A percentile compares a stretch with the other conserved stretches of the same genome.
Evolutionary conservation across 2,113 vertebrate genomes (phyloP).

Genomic region (Alces alces): DNA sequence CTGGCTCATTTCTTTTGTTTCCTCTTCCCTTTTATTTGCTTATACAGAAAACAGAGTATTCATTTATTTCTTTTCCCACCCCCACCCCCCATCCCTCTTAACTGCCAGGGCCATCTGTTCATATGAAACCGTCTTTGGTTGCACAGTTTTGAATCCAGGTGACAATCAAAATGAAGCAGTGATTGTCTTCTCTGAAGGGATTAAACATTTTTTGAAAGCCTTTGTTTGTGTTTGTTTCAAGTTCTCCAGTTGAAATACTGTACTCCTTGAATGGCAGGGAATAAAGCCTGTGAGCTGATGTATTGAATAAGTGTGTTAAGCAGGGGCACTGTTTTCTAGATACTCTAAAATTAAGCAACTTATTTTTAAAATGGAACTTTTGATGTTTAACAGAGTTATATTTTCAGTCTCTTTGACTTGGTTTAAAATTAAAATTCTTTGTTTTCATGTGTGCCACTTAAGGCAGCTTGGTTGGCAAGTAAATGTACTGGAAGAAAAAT

Average conservation of each 20-base stretch:
- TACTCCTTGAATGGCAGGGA: neutral
- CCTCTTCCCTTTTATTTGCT: neutral
- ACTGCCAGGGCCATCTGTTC: constrained; percentile 28
- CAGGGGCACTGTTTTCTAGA: neutral
- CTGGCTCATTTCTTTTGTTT: neutral
- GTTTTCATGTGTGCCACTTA: neutral
- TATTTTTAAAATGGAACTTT: neutral
- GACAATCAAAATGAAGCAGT: constrained; percentile 41
- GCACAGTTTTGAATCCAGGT: constrained; percentile 36
- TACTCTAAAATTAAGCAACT: neutral
- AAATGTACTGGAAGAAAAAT: neutral
- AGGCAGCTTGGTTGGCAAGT: neutral
- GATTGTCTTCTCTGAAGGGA: neutral
- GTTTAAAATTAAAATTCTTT: constrained; percentile 1
- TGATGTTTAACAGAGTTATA: neutral
- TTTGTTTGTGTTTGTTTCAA: neutral
- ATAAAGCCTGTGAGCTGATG: neutral
- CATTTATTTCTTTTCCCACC: neutral
- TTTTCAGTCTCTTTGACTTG: neutral
- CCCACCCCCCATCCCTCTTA: neutral
- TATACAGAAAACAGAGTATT: neutral
- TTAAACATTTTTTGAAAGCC: neutral
- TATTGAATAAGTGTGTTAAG: neutral
- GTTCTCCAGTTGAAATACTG: neutral
- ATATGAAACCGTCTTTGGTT: neutral